Conservation (phyloP, 2,113 vertebrate species). For the Marcusenius ussheri region DNA sequence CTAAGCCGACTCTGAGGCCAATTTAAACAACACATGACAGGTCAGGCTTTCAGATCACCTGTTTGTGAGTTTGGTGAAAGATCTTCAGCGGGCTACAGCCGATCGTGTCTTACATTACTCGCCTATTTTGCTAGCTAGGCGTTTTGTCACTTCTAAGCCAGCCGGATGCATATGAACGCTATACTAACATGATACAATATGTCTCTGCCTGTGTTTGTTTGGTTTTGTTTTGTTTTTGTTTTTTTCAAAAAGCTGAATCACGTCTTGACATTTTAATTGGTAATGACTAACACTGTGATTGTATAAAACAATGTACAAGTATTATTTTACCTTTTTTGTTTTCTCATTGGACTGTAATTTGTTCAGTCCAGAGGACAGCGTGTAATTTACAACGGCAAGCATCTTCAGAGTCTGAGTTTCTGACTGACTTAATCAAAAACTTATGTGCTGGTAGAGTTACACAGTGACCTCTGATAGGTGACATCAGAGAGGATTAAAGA, state of each 20-base stretch:
- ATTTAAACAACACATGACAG: conserved; percentile 4
- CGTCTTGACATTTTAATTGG: background rate
- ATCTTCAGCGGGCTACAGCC: background rate
- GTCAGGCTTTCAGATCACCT: background rate
- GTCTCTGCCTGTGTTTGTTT: background rate
- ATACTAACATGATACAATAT: background rate
- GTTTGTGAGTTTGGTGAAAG: background rate
- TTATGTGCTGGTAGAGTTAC: background rate
- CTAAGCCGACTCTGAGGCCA: background rate
- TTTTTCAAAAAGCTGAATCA: background rate
- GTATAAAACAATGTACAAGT: background rate
- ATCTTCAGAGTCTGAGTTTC: background rate
- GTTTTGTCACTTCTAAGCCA: background rate
- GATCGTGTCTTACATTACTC: background rate
- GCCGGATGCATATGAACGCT: background rate
- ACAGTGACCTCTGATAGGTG: background rate
- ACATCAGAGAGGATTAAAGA: background rate
- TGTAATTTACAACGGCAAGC: background rate
- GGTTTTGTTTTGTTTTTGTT: background rate
- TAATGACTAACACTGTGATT: background rate
- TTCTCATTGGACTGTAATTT: background rate
- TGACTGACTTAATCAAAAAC: background rate
- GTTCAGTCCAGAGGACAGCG: background rate
- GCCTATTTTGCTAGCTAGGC: background rate
- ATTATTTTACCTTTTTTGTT: background rate